Base-by-base conservation (phyloP, 1,140 invertebrate species). In the Aphelenchoides avenae region DNA sequence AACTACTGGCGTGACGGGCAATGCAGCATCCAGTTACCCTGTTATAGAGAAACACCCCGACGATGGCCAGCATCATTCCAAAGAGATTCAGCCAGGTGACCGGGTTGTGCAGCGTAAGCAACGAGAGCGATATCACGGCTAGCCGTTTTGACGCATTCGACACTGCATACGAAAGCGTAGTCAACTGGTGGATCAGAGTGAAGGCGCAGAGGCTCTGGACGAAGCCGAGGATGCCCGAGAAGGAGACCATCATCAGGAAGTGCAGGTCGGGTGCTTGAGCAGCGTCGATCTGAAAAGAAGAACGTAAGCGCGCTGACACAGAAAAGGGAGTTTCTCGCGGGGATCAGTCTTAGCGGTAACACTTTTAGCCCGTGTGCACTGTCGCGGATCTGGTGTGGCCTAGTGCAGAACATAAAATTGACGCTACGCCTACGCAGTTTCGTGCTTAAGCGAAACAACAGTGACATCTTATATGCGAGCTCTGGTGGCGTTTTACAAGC, bases 71-170 rank as follows among this genome's bases (percentile, higher is more conserved):
- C 29, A 86, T 79, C 91, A 95, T 96, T 34, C 92, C 92, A 42
- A 88, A 81, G 58, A 93, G 77, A 79, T 97, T 96, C 31, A 86
- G 78, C 47, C 83, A 80, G 3, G 90, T 89, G 1, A 95, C 89
- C 1, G 91, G 91, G 81, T 97, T 97, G 26, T 87, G 85, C 54
- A 96, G 80, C 58, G 92, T 82, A 36, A 94, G 78, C 51, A 97
- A 80, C 5, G 90, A 94, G 22, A 89, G 85, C 20, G 83, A 85
- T 67, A 96, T 95, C 18, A 96, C 87, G 56, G 88, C 88, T 60
- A 95, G 89, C 66, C 92, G 82, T 79, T 97, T 96, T n/a, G 89
- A 89, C 11, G 89, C 89, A 78, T 88, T 94, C 13, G 90, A 89
- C 20, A 97, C 90, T 0, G 91, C 89, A 78, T 95, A 97, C 0